These are phyloP conservation scores for Lagria hirta DNA, from an alignment of 2,888 invertebrate species.

Conservation along the genomic window DNA sequence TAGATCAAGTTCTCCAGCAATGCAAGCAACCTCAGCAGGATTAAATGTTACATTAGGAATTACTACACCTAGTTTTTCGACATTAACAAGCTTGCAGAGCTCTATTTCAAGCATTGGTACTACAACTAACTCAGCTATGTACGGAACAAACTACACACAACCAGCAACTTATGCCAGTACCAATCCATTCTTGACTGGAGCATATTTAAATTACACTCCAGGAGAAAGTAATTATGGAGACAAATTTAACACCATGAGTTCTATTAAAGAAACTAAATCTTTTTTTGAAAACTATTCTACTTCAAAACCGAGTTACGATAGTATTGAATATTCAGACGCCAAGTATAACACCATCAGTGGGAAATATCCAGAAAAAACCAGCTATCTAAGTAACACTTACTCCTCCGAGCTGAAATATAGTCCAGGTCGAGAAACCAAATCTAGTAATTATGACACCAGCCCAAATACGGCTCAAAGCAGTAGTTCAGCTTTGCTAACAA, in stretches of 20 bases:
- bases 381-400: slow-evolving; percentile 45
- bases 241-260: slow-evolving; percentile 51
- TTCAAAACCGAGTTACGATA: slow-evolving; percentile 33
- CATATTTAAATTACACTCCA: slow-evolving; percentile 51
- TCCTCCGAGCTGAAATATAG: slow-evolving; percentile 44
- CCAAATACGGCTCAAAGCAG: slow-evolving; percentile 40
- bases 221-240: slow-evolving; percentile 40
- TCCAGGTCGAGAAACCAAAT: slow-evolving; percentile 37
- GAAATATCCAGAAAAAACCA: slow-evolving; percentile 45
- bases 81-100: slow-evolving; percentile 47
- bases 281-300: slow-evolving; percentile 46
- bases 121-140: slow-evolving; percentile 45
- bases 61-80: slow-evolving; percentile 49
- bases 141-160: slow-evolving; percentile 39
- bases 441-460: slow-evolving; percentile 41
- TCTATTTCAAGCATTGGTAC: slow-evolving; percentile 48
- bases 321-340: slow-evolving; percentile 31
- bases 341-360: slow-evolving; percentile 46
- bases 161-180: slow-evolving; percentile 57
- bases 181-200: slow-evolving; percentile 62
- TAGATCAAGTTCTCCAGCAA: slow-evolving; percentile 52
- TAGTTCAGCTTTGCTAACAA: slow-evolving; percentile 42
- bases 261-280: slow-evolving; percentile 43
- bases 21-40: slow-evolving; percentile 63
- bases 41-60: slow-evolving; percentile 63